These are phyloP conservation scores for Terrapene triunguis DNA, from an alignment of 2,113 vertebrate species.

Conservation along the genomic window DNA sequence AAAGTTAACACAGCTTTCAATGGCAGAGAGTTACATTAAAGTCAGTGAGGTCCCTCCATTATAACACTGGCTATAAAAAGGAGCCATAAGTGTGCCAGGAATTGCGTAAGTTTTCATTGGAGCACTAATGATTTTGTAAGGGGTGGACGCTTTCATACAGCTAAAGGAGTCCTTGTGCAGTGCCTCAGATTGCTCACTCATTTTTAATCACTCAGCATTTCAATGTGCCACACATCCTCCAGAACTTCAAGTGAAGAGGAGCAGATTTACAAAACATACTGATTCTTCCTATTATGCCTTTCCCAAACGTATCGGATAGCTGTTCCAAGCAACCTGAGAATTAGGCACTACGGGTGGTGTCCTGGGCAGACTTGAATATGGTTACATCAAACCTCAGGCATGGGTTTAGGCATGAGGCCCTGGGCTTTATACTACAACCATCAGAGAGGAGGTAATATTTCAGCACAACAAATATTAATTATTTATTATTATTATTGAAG, in stretches of 20 bases:
- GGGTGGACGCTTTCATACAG: fast-evolving
- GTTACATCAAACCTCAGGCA: not conserved
- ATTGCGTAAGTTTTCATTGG: fast-evolving
- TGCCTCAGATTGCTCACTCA: not conserved
- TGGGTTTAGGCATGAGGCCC: no score
- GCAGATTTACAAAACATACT: fast-evolving
- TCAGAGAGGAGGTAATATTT: not conserved
- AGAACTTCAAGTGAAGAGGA: not conserved
- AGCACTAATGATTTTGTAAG: fast-evolving
- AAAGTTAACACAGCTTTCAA: constrained; percentile 1
- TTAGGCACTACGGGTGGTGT: fast-evolving
- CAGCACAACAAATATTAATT: not conserved
- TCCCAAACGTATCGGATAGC: fast-evolving
- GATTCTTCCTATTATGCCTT: not conserved
- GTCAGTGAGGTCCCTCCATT: not conserved
- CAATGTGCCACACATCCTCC: not conserved
- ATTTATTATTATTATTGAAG: not conserved
- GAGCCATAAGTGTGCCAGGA: not conserved
- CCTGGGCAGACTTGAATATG: not conserved
- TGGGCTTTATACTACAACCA: fast-evolving
- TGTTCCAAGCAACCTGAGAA: not conserved
- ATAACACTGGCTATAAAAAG: not conserved
- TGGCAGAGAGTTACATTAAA: not conserved
- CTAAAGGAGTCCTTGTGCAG: not conserved
- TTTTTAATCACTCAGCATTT: not conserved